phyloP scores from a whole-genome alignment of 2,888 invertebrate genomes.

The Temnothorax unifasciatus region DNA sequence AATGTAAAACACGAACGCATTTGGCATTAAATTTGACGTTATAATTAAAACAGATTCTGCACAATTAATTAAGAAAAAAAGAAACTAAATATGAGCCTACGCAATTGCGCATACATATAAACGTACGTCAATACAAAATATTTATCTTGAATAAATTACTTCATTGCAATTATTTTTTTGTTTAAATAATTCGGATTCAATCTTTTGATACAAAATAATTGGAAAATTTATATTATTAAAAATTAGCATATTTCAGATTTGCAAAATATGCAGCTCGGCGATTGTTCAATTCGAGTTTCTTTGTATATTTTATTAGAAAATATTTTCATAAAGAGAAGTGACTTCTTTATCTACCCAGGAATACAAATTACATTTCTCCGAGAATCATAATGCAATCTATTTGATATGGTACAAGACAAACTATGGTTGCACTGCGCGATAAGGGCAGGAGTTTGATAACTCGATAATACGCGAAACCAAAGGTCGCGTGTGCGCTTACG shows the following conservation, averaged over 20 bases:
- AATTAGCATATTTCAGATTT: not conserved
- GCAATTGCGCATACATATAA: not conserved
- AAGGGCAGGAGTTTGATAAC: constrained; percentile 27
- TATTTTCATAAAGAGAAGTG: not conserved
- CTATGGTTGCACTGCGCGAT: not conserved
- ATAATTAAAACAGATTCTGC: constrained; percentile 36
- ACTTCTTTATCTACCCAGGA: not conserved
- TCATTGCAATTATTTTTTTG: not conserved
- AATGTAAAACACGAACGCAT: not conserved
- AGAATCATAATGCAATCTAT: not conserved
- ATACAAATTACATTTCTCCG: not conserved
- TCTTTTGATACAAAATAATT: not conserved
- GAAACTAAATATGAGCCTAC: not conserved
- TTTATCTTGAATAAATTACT: not conserved
- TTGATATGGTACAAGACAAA: not conserved
- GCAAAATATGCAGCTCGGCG: not conserved
- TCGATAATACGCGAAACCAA: constrained; percentile 22
- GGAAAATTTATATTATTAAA: not conserved
- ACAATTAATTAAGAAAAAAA: not conserved
- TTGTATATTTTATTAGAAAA: not conserved
- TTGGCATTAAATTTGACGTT: constrained; percentile 8
- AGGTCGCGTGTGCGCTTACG: not conserved
- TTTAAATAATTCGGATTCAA: not conserved
- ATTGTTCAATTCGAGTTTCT: not conserved
- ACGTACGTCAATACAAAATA: not conserved